Conservation (phyloP, 2,888 invertebrate genomes). For the Hesperia comma region DNA sequence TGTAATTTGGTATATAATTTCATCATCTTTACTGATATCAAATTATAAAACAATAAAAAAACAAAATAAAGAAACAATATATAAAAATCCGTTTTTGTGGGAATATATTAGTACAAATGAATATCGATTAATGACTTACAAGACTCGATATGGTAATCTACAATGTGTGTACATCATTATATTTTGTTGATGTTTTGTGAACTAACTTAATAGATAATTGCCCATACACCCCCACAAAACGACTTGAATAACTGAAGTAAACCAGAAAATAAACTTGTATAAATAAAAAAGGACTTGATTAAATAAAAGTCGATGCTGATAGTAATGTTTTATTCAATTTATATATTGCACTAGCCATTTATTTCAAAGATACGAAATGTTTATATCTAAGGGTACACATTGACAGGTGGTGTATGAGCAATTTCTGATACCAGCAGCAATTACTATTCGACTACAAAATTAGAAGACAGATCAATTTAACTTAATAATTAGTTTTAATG, state of each 20-base stretch:
- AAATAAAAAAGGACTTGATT: conserved; percentile 70
- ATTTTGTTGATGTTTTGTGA: conserved; percentile 13
- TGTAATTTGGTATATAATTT: neutral
- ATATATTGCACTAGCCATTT: conserved; percentile 69
- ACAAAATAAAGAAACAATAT: conserved; percentile 54
- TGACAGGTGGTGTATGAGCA: conserved; percentile 82
- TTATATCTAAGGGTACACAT: conserved; percentile 66
- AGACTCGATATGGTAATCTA: conserved; percentile 32
- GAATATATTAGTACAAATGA: conserved; percentile 74
- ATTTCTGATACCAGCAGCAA: conserved; percentile 54
- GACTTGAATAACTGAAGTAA: conserved; percentile 63
- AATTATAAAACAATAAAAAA: conserved; percentile 45
- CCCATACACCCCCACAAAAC: conserved; percentile 84
- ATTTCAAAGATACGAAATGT: conserved; percentile 50
- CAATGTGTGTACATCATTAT: conserved; percentile 24
- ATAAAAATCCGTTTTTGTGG: conserved; percentile 68
- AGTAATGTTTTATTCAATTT: conserved; percentile 75
- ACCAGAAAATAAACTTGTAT: conserved; percentile 65
- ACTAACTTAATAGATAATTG: conserved; percentile 57
- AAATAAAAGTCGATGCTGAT: conserved; percentile 78
- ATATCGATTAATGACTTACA: conserved; percentile 40
- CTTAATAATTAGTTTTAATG: neutral
- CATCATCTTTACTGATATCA: conserved; percentile 1
- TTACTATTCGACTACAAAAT: conserved; percentile 34
- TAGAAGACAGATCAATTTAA: conserved; percentile 15